Base-by-base conservation (phyloP, 2,797 vertebrate species). In the Pseudotriccus pelzelni region DNA sequence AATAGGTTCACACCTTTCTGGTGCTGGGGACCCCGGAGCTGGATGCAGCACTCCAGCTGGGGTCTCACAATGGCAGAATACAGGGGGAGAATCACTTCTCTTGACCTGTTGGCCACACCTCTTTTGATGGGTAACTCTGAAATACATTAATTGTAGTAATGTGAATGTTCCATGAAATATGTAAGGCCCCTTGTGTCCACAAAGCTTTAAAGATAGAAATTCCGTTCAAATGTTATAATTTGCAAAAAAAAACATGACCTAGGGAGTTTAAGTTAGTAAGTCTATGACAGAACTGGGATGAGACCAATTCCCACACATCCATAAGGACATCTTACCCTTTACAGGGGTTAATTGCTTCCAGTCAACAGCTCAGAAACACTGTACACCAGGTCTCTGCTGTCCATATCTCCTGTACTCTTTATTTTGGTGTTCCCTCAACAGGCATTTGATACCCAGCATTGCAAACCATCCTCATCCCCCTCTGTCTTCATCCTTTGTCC, bases 1-100 rank as follows among this genome's bases (percentile, higher is more conserved):
- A 18, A 21, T 6, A 30, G 11, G 3, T 12, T 44, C n/a, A 18
- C 16, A 15, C 15, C 63, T 17, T 62, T 43, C 14, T 56, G 50
- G 2, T 63, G 16, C 49, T 76, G n/a, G 10, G 27, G 2, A 10
- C 9, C 27, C 27, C 22, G 24, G 47, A 55, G 6, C 41, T 28
- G 47, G 32, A n/a, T 12, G 56, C 43, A 50, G 14, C 10, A 34
- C 10, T 34, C 10, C 0, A 1, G 4, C 2, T 46, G 21, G 17
- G 17, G 3, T 67, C 39, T 74, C 53, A 28, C 1, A 1, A 56
- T 12, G 4, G 9, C 56, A 56, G 23, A 56, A 50, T 22, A 25
- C 5, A 59, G 17, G 28, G 11, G 11, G 14, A 83, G 9, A 58
- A 44, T n/a, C 17, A 25, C 24, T n/a, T 24, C 22, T 49, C 37